phyloP scores from a whole-genome alignment of 2,888 invertebrate genomes.

The Tuberolachnus salignus region DNA sequence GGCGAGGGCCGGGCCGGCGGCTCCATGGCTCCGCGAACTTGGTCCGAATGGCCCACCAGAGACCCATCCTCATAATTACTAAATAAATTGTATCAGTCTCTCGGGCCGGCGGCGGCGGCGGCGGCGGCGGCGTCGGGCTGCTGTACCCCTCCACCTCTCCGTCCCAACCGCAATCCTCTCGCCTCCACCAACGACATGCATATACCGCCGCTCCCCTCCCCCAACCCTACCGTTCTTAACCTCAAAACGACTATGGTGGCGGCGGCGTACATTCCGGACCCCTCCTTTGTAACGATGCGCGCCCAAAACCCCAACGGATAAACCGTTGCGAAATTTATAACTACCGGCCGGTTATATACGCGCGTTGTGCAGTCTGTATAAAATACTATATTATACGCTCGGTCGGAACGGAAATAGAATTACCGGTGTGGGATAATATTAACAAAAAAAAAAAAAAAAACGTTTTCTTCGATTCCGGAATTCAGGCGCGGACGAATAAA shows the following conservation, averaged over 20 bases:
- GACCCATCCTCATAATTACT: conserved; percentile 60
- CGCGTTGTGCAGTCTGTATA: conserved; percentile 14
- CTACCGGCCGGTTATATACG: conserved; percentile 36
- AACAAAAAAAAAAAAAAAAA: too few species aligned
- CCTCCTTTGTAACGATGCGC: conserved; percentile 46
- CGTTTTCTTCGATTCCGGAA: too few species aligned
- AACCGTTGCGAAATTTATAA: conserved; percentile 54
- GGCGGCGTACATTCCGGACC: conserved; percentile 1
- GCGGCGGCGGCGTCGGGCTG: background rate
- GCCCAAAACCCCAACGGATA: conserved; percentile 53
- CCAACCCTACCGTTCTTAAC: background rate
- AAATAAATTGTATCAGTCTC: conserved; percentile 59
- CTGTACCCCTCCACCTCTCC: too few species aligned
- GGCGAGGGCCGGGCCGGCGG: background rate
- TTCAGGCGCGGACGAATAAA: too few species aligned
- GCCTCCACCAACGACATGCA: too few species aligned
- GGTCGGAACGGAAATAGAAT: too few species aligned
- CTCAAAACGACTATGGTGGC: conserved; percentile 38
- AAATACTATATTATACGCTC: too few species aligned
- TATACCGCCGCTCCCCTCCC: too few species aligned
- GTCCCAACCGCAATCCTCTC: too few species aligned
- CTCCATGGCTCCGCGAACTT: conserved; percentile 43
- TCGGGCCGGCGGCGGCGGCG: conserved; percentile 41
- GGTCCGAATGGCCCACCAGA: conserved; percentile 58
- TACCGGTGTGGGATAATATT: too few species aligned